Evolutionary conservation across 1,140 invertebrate genomes (phyloP).

Genomic region (Vollenhovia emeryi): DNA sequence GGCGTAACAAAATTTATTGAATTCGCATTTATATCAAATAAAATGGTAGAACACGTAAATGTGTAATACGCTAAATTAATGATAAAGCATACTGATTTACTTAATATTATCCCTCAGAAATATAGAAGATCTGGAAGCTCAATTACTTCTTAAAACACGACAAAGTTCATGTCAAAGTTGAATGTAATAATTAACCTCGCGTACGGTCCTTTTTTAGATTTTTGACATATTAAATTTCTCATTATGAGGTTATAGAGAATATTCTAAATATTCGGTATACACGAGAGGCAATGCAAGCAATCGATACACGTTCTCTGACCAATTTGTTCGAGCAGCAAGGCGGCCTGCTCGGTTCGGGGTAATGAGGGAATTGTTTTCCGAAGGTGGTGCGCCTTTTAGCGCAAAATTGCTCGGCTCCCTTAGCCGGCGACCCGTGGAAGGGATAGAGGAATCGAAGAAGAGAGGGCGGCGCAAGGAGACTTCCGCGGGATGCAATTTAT

Average conservation of each 20-base stretch:
- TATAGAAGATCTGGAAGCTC: background rate
- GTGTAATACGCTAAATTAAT: background rate
- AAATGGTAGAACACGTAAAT: background rate
- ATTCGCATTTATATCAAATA: background rate
- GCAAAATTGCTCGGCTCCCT: conserved; percentile 59
- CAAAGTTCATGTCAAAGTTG: background rate
- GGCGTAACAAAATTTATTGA: background rate
- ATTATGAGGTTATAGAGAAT: background rate
- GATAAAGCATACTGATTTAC: background rate
- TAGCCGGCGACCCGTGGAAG: background rate
- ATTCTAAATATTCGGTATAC: background rate
- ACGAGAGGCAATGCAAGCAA: background rate
- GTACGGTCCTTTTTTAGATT: background rate
- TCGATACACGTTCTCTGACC: conserved; percentile 63
- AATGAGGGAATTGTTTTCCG: conserved; percentile 67
- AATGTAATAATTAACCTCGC: background rate
- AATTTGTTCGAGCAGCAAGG: conserved; percentile 59
- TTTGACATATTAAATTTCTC: background rate
- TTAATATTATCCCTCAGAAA: background rate
- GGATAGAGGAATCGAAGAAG: conserved; percentile 17
- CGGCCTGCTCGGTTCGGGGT: conserved; percentile 25
- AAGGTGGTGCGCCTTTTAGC: conserved; percentile 60
- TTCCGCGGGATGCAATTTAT: conserved; percentile 75
- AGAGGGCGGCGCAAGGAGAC: conserved; percentile 6
- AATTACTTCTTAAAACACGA: background rate